phyloP scores from a whole-genome alignment of 2,797 vertebrate species.

The Gymnocypris eckloni region DNA sequence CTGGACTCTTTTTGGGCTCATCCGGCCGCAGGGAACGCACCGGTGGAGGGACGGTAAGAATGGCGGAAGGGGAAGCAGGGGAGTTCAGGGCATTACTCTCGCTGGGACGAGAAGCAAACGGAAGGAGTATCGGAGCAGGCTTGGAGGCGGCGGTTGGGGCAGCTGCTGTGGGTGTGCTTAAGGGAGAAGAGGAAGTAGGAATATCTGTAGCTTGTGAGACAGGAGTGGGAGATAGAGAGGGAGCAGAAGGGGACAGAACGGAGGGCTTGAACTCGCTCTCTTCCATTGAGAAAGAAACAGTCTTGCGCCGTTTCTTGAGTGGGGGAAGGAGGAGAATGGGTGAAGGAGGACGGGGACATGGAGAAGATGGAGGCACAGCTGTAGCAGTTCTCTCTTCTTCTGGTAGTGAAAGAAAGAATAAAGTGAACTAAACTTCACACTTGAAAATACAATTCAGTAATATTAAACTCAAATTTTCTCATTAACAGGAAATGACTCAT shows the following conservation, averaged over 20 bases:
- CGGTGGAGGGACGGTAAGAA: constrained; percentile 75
- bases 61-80: constrained; percentile 50
- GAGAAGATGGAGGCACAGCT: constrained; percentile 63
- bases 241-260: constrained; percentile 18
- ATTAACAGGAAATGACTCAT: no score
- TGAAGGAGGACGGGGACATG: constrained; percentile 81
- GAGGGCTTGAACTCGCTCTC: constrained; percentile 74
- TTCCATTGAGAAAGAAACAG: constrained; percentile 85
- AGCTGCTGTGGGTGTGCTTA: constrained; percentile 18
- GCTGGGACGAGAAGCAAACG: constrained; percentile 75
- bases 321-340: constrained; percentile 86
- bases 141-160: constrained; percentile 58
- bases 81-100: constrained; percentile 73
- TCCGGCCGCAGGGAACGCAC: constrained; percentile 66
- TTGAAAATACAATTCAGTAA: background rate
- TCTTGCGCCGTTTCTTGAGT: constrained; percentile 92
- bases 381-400: constrained; percentile 26
- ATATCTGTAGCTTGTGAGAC: constrained; percentile 64
- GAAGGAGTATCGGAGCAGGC: constrained; percentile 75
- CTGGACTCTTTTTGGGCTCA: constrained; percentile 68
- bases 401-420: background rate
- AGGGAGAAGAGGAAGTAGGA: constrained; percentile 52
- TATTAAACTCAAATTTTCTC: background rate
- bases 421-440: background rate
- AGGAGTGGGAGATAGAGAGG: constrained; percentile 64